Base-by-base conservation (phyloP, 2,797 vertebrate genomes). In the Onychomys arenicola region DNA sequence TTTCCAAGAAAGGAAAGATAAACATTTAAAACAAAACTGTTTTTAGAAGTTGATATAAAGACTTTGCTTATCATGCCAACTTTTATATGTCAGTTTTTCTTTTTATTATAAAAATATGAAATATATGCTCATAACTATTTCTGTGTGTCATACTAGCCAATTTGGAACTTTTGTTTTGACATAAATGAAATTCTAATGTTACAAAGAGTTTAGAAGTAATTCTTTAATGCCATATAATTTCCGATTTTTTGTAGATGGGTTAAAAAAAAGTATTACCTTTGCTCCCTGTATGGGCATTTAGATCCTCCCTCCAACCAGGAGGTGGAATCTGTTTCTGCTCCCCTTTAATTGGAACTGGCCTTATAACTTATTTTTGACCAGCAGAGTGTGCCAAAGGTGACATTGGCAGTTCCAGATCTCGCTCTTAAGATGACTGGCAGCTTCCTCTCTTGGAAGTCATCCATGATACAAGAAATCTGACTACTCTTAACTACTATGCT, bases 1-100 rank as follows among this genome's bases (percentile, higher is more conserved):
- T 95, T 92, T 77, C 82, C 57, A 78, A 78, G 76, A 87, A 95
- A 90, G 46, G n/a, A 89, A 95, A 91, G 84, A 84, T 40, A 84
- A 82, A 32, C 29, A 95, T 86, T 95, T 61, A 90, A 63, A 91
- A 92, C 21, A 49, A 90, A 82, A 67, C 8, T 59, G 5, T 37
- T 86, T 81, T 92, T 27, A 67, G 40, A 86, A 92, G 46, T 57
- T 88, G 49, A 40, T 49, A 49, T 46, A 84, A 65, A 46, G 61
- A 21, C 19, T 95, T 95, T 40, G 37, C 75, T 81, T 96, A 32
- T 61, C 67, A 87, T 27, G 11, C 11, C 61, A 49, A 14, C 32
- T 88, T 95, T 52, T 73, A 55, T 61, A 80, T 81, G 32, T 23
- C 83, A 69, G 43, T 13, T n/a, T 85, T 87, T 69, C 12, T 92